Conservation (phyloP, 2,888 invertebrate species). For the Trachelus tabidus region DNA sequence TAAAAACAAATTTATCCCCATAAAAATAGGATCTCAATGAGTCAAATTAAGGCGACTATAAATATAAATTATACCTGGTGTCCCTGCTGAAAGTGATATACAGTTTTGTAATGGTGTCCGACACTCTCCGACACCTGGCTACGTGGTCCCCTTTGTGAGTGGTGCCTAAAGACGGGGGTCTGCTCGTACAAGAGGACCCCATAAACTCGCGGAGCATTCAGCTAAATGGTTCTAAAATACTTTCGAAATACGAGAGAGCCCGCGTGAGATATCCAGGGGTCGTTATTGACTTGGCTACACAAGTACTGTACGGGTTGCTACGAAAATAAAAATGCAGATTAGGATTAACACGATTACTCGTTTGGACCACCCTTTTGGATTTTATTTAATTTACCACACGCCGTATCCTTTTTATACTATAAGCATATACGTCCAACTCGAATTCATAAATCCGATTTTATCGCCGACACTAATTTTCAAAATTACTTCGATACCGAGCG, state of each 20-base stretch:
- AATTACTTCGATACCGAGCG: constrained; percentile 6
- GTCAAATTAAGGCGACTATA: constrained; percentile 54
- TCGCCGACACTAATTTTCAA: constrained; percentile 20
- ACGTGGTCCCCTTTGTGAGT: constrained; percentile 49
- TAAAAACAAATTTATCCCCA: constrained; percentile 49
- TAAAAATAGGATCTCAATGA: constrained; percentile 56
- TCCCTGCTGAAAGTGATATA: constrained; percentile 60
- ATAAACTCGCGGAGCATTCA: constrained; percentile 54
- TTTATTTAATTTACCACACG: constrained; percentile 40
- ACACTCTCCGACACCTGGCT: constrained; percentile 58
- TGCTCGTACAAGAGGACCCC: constrained; percentile 37
- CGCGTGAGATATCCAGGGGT: constrained; percentile 5
- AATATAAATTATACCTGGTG: constrained; percentile 43
- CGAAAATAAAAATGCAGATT: constrained; percentile 52
- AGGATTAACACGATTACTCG: constrained; percentile 43
- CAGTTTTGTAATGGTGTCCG: constrained; percentile 62
- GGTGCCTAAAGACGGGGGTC: constrained; percentile 37
- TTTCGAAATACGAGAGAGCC: constrained; percentile 42
- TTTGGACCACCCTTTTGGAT: constrained; percentile 25
- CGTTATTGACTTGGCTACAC: constrained; percentile 18
- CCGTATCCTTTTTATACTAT: constrained; percentile 18
- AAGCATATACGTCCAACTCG: neutral
- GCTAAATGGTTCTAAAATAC: constrained; percentile 59
- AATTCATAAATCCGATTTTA: constrained; percentile 21
- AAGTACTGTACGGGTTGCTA: constrained; percentile 27